Conservation (phyloP, 2,113 vertebrate species). For the Probosciger aterrimus region DNA sequence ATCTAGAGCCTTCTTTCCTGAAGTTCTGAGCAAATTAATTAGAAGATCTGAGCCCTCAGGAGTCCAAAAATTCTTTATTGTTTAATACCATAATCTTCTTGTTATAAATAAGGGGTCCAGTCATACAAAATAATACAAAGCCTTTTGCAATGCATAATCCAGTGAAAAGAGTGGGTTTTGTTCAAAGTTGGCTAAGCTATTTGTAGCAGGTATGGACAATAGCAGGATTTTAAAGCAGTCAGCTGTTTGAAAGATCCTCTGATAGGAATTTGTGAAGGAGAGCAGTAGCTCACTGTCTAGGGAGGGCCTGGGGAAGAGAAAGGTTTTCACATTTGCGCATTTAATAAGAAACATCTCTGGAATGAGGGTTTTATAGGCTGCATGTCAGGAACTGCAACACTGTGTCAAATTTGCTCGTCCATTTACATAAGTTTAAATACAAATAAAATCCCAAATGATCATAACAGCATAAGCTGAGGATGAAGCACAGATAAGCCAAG, state of each 20-base stretch:
- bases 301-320: neutral
- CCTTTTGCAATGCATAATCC: constrained; percentile 57
- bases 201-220: constrained; percentile 17
- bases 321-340: neutral
- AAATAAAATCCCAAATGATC: constrained; percentile 1
- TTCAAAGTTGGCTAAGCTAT: constrained; percentile 11
- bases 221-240: neutral
- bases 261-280: neutral
- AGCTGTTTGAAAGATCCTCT: constrained; percentile 10
- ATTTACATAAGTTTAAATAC: constrained; percentile 1
- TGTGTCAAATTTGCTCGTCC: neutral
- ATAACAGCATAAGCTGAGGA: neutral
- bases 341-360: neutral
- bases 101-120: constrained; percentile 32
- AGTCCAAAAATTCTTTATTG: constrained; percentile 48
- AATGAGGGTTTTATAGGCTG: neutral
- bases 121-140: constrained; percentile 59
- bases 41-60: constrained; percentile 21
- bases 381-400: neutral
- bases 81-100: constrained; percentile 66
- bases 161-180: constrained; percentile 19
- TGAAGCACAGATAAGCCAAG: neutral
- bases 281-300: neutral
- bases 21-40: constrained; percentile 51
- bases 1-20: neutral